phyloP scores from a whole-genome alignment of 2,113 vertebrate species.

The Garra rufa region DNA sequence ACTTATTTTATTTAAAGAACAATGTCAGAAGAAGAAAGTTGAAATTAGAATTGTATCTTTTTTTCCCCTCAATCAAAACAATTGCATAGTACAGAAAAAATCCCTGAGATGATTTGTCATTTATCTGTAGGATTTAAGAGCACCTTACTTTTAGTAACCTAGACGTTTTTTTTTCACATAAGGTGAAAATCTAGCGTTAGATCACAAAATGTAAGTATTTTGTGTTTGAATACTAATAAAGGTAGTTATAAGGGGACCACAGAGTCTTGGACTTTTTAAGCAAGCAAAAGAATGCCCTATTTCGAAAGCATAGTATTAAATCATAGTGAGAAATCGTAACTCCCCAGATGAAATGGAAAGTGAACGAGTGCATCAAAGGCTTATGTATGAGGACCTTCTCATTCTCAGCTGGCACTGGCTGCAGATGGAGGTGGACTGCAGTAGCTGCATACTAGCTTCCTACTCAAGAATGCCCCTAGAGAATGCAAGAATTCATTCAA shows the following conservation, averaged over 20 bases:
- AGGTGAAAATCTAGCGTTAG: too few relatives aligned
- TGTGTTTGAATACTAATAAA: neutral
- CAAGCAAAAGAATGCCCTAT: neutral
- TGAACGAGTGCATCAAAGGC: constrained; percentile 3
- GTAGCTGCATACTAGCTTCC: constrained; percentile 38
- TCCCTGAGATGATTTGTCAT: too few relatives aligned
- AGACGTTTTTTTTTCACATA: too few relatives aligned
- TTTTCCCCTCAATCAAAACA: too few relatives aligned
- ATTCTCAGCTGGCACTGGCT: neutral
- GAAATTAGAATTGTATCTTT: too few relatives aligned
- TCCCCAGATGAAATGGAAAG: neutral
- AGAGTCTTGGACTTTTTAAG: neutral
- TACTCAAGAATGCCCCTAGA: constrained; percentile 39
- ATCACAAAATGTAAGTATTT: too few relatives aligned
- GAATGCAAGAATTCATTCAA: constrained; percentile 40
- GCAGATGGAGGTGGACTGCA: constrained; percentile 32
- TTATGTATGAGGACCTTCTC: neutral
- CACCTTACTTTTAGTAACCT: neutral
- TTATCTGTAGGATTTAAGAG: too few relatives aligned
- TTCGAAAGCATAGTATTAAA: neutral
- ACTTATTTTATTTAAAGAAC: too few relatives aligned
- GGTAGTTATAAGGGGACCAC: neutral
- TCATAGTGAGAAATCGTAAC: neutral
- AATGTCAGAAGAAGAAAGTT: too few relatives aligned
- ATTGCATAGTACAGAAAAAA: too few relatives aligned